Base-by-base conservation (phyloP, 1,140 invertebrate species). In the Potamilus streckersoni region DNA sequence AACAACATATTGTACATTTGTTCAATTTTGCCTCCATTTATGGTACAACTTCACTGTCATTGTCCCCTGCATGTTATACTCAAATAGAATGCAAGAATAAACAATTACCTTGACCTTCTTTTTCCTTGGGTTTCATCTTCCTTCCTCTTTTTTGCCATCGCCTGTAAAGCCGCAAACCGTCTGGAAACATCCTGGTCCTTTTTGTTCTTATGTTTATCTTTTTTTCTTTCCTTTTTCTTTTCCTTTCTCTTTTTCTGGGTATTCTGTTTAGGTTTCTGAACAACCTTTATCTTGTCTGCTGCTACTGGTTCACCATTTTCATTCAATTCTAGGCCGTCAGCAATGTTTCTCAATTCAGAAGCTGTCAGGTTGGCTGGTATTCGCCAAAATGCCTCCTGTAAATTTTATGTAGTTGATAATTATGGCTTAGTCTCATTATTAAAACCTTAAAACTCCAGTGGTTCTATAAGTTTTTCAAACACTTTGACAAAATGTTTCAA, bases 381-480 rank as follows among this genome's bases (percentile, higher is more conserved):
- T 80, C 87, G 80, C 87, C 87, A 89, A 65, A 88, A 89, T 38
- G 81, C 76, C 78, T 89, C 86, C 87, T 88, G 71, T 69, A 56
- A 69, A 78, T 31, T 63, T 49, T 11, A 8, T 49, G 38, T 49
- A 49, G 11, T 4, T 49, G 38, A 49, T 49, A 49, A 49, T 49
- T 49, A 49, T 11, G 6, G 38, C 6, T 49, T 5, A 49, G 38
- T 49, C 38, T 49, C 38, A 49, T 11, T 49, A 49, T 49, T 49
- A 8, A 49, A 49, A 49, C 38, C 38, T 49, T 49, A 49, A 31
- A 31, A 31, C 27, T 31, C 38, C 38, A 49, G 4, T 31, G 27
- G 38, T 8, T 49, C 38, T 49, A 4, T 49, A 11, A 49, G 38
- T 49, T 49, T 49, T 49, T 49, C 38, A 49, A 49, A 49, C 38